Conservation (phyloP, 2,797 vertebrate species). For the Paramormyrops hopkinsi region DNA sequence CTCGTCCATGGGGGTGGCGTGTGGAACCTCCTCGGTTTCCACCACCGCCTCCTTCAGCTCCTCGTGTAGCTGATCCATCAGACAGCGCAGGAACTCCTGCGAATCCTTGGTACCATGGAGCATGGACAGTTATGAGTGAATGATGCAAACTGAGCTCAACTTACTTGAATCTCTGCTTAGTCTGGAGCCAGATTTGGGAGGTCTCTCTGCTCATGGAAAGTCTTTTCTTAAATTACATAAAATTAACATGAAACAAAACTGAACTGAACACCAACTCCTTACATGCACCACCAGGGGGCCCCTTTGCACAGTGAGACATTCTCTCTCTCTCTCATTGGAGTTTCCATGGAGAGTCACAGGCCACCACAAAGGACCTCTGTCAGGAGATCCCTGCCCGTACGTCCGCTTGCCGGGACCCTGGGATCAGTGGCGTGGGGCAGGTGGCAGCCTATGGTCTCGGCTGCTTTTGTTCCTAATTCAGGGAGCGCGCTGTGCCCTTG, state of each 20-base stretch:
- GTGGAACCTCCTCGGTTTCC: constrained; percentile 71
- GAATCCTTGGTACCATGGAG: constrained; percentile 70
- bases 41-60: constrained; percentile 83
- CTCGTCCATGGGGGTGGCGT: constrained; percentile 48
- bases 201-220: neutral
- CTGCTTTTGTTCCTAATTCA: constrained; percentile 43
- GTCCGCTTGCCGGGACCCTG: neutral
- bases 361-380: neutral
- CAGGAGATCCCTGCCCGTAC: neutral
- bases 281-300: neutral
- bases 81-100: constrained; percentile 93
- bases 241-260: neutral
- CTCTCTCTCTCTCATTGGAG: neutral
- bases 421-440: constrained; percentile 44
- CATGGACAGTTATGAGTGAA: neutral
- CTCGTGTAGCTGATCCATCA: constrained; percentile 98
- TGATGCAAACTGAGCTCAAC: neutral
- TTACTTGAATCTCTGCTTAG: neutral
- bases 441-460: neutral
- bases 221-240: neutral
- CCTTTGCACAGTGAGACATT: neutral
- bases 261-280: neutral
- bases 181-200: neutral
- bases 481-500: constrained; percentile 30
- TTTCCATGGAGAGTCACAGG: neutral